A percentile compares a stretch with the other conserved stretches of the same genome.
phyloP scores from a whole-genome alignment of 2,113 vertebrate species.

The Hypocryptadius cinnamomeus region DNA sequence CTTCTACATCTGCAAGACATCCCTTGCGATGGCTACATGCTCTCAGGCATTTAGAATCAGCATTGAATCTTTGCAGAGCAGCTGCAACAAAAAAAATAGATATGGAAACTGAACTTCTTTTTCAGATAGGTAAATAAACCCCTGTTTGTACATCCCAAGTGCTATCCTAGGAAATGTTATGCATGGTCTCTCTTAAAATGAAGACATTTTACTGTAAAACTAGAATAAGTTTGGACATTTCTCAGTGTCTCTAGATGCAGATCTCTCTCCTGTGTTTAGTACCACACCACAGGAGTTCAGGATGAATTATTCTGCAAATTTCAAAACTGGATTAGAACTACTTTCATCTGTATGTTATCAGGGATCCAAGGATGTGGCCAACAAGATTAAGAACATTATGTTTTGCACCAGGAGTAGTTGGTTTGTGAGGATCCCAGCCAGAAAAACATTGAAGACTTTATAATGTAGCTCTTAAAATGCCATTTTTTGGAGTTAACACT shows the following conservation, averaged over 20 bases:
- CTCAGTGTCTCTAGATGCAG: background rate
- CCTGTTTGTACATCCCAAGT: background rate
- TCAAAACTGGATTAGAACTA: background rate
- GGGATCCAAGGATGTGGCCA: background rate
- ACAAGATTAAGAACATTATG: background rate
- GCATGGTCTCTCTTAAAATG: background rate
- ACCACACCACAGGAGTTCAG: background rate
- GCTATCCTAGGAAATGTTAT: background rate
- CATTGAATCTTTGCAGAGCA: conserved; percentile 66
- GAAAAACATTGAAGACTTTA: background rate
- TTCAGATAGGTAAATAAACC: conserved; percentile 72
- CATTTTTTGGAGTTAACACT: background rate
- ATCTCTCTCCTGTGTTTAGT: background rate
- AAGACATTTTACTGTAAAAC: background rate
- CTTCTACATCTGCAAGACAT: background rate
- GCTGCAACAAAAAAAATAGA: conserved; percentile 60
- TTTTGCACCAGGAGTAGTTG: background rate
- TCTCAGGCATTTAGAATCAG: conserved; percentile 63
- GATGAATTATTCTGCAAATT: background rate
- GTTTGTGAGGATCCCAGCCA: background rate
- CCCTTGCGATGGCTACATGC: conserved; percentile 31
- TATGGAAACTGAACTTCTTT: conserved; percentile 78
- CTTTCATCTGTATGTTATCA: background rate
- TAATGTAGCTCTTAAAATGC: background rate
- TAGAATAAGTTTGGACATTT: background rate